Evolutionary conservation across 2,888 invertebrate species (phyloP).

Genomic region (Epistrophe grossulariae): DNA sequence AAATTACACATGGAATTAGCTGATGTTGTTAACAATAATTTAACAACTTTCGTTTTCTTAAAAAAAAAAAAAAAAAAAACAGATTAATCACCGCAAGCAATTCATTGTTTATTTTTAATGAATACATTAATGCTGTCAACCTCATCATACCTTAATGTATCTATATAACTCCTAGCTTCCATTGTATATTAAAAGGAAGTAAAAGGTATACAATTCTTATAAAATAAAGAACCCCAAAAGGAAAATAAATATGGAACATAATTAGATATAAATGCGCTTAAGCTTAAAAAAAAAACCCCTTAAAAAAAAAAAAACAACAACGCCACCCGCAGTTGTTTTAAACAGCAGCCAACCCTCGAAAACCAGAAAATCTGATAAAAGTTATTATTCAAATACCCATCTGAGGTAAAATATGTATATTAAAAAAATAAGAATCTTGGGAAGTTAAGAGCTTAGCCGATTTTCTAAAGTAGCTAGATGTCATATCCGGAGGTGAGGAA

Average conservation of each 20-base stretch:
- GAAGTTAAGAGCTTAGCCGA: constrained; percentile 11
- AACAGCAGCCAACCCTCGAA: background rate
- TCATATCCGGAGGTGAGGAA: background rate
- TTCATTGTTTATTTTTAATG: background rate
- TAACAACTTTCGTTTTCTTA: background rate
- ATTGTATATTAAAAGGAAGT: background rate
- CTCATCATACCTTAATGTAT: background rate
- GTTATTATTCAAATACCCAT: background rate
- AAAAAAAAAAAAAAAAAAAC: background rate
- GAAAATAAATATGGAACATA: background rate
- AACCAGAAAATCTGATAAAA: background rate
- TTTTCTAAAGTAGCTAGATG: constrained; percentile 31
- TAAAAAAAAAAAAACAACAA: background rate
- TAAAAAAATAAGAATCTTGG: background rate
- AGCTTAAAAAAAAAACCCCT: background rate
- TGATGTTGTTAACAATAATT: background rate
- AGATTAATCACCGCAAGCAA: background rate
- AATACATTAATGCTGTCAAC: constrained; percentile 5
- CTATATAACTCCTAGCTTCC: background rate
- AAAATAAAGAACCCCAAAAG: background rate
- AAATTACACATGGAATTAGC: background rate
- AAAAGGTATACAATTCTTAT: background rate
- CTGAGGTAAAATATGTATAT: background rate
- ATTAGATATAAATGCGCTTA: background rate
- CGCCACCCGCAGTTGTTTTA: background rate